These are phyloP conservation scores for Scalopus aquaticus DNA, from an alignment of 2,113 vertebrate genomes.

Conservation along the genomic window DNA sequence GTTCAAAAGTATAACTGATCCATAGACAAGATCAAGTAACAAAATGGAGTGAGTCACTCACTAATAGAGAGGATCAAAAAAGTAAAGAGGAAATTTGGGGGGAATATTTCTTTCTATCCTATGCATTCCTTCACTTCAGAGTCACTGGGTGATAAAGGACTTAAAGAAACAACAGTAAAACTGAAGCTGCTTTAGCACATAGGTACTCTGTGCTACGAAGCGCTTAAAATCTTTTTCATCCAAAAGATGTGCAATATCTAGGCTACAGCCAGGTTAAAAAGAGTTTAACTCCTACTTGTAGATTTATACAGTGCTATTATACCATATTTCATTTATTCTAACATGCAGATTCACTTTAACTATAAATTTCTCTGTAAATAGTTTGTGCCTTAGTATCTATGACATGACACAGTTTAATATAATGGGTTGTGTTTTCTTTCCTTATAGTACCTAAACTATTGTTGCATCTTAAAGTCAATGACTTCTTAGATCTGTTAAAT, in stretches of 20 bases:
- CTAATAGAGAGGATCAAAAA: background rate
- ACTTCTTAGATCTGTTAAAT: background rate
- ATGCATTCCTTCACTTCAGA: background rate
- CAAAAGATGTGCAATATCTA: background rate
- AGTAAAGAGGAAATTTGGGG: background rate
- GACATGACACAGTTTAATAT: background rate
- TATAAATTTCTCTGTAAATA: background rate
- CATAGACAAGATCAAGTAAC: background rate
- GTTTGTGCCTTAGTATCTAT: background rate
- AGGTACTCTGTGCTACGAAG: background rate
- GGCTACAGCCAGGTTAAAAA: background rate
- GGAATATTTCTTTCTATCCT: background rate
- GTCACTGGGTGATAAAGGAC: background rate
- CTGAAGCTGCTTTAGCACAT: background rate
- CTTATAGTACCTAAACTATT: background rate
- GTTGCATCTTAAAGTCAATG: background rate
- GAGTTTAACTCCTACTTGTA: background rate
- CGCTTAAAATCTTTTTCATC: background rate
- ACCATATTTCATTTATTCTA: background rate
- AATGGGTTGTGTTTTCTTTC: background rate
- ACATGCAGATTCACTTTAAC: background rate
- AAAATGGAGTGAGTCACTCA: background rate
- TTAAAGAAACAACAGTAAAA: background rate
- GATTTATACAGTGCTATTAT: background rate
- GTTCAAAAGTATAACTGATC: background rate